Base-by-base conservation (phyloP, 2,113 vertebrate genomes). In the Dicerorhinus sumatrensis region DNA sequence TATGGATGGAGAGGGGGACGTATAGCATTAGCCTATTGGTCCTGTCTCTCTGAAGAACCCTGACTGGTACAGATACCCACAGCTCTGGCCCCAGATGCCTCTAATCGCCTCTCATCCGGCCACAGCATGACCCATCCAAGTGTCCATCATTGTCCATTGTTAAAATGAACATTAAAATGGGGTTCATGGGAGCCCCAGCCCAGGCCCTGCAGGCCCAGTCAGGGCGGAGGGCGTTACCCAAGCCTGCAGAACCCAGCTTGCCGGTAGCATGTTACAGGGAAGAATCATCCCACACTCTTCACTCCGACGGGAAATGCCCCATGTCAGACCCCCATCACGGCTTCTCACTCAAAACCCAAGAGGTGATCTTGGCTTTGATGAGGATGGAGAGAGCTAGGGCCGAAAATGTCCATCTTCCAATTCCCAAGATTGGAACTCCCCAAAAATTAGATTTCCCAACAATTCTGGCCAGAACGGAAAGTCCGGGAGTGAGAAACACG, bases 11-110 rank as follows among this genome's bases (percentile, higher is more conserved):
- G 51, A 14, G 5, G 73, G 29, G 48, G 31, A 39, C 17, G 18
- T 1, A 13, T 0, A 9, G 33, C 27, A 42, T 18, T 0, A 12
- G 13, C 36, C 36, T 16, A 1, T 0, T 7, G 9, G 20, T 16
- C 36, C 60, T 5, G 5, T 31, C 27, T 60, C 62, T 82, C 69
- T 42, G 54, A 33, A 63, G 23, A 21, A 31, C 46, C 0, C 13
- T 29, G 31, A 72, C 25, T 0, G 17, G 48, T 3, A 27, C 58
- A 62, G 58, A 29, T 8, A 5, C n/a, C 51, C 36, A 67, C 5
- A 6, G 48, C 25, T 27, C 48, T 87, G 90, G 42, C 65, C 48
- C 69, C 20, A 14, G 80, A 73, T 23, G n/a, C n/a, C 60, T 87
- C 67, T 42, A 3, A n/a, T 33, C 23, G 14, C 75, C 54, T 62